phyloP scores from a whole-genome alignment of 1,140 invertebrate genomes.

The Globodera ellingtonae region DNA sequence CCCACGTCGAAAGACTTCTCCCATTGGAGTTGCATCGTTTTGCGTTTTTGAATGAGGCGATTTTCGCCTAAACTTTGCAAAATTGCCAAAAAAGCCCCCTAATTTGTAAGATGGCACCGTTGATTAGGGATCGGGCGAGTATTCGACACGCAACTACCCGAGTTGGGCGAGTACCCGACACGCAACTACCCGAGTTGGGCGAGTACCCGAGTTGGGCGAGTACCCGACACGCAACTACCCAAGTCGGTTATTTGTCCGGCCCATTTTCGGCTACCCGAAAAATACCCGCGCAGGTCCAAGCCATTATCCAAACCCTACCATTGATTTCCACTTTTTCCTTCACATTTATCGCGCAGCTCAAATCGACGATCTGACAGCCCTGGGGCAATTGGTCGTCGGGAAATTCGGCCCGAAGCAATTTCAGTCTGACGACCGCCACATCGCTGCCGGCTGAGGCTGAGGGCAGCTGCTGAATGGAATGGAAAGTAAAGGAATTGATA shows the following conservation, averaged over 20 bases:
- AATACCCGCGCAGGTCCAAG: too few relatives aligned
- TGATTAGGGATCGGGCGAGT: too few relatives aligned
- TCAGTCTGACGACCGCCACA: slow-evolving; percentile 45
- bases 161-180: too few relatives aligned
- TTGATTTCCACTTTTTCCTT: slow-evolving; percentile 65
- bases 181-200: too few relatives aligned
- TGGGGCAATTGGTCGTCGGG: slow-evolving; percentile 59
- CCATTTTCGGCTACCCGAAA: too few relatives aligned
- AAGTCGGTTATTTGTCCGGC: too few relatives aligned
- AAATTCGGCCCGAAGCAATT: slow-evolving; percentile 59
- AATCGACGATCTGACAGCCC: slow-evolving; percentile 49
- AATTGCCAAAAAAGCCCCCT: background rate
- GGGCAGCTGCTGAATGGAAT: background rate
- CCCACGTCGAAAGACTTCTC: slow-evolving; percentile 65
- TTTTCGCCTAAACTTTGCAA: slow-evolving; percentile 55
- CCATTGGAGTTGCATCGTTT: slow-evolving; percentile 63
- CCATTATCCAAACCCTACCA: slow-evolving; percentile 38
- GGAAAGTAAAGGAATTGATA: too few relatives aligned
- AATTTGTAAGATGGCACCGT: background rate
- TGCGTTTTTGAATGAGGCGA: slow-evolving; percentile 64
- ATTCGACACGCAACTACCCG: too few relatives aligned
- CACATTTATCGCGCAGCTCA: slow-evolving; percentile 61
- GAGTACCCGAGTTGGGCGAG: too few relatives aligned
- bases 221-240: too few relatives aligned
- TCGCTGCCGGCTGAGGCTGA: background rate